Base-by-base conservation (phyloP, 2,113 vertebrate genomes). In the Lagopus leucura region DNA sequence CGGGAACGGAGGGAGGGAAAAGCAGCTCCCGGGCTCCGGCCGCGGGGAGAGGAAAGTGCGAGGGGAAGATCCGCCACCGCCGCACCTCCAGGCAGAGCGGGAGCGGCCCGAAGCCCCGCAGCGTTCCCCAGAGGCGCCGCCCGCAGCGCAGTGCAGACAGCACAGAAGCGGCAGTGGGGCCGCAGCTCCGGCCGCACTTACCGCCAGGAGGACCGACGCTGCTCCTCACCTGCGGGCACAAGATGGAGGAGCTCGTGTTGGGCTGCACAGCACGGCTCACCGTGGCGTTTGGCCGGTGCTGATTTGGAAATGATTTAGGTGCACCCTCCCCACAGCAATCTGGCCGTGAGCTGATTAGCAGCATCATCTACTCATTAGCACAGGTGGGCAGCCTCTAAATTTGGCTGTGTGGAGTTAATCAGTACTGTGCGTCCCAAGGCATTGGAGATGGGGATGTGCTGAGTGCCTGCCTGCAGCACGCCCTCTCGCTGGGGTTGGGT, bases 191-290 rank as follows among this genome's bases (percentile, higher is more conserved):
- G 92, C 94, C 1, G 8, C 83, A 97, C 97, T 97, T 96, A 97
- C 96, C 93, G 0, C 85, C 71, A 88, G 28, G 7, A 17, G 2
- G 89, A 65, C 82, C 61, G 17, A 17, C 79, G 82, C 78, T 72
- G 86, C 5, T 96, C 45, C 83, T 94, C 94, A 97, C 96, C 96
- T 97, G 96, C 65, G 86, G 94, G 93, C 87, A 95, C 61, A 97
- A 95, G 89, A 96, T 58, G 34, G 82, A 75, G 89, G 73, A 83
- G 82, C 20, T 2, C 48, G 55, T 0, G 11, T 67, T 70, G 2
- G 48, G 48, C 13, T 21, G 47, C 55, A 32, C 11, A 36, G 60
- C n/a, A 17, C 5, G 32, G 92, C 54, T 42, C 6, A 2, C 8
- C 2, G 2, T 30, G 11, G 61, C 4, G 16, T 32, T n/a, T 0